Base-by-base conservation (phyloP, 2,888 invertebrate genomes). In the Fragum sueziense region DNA sequence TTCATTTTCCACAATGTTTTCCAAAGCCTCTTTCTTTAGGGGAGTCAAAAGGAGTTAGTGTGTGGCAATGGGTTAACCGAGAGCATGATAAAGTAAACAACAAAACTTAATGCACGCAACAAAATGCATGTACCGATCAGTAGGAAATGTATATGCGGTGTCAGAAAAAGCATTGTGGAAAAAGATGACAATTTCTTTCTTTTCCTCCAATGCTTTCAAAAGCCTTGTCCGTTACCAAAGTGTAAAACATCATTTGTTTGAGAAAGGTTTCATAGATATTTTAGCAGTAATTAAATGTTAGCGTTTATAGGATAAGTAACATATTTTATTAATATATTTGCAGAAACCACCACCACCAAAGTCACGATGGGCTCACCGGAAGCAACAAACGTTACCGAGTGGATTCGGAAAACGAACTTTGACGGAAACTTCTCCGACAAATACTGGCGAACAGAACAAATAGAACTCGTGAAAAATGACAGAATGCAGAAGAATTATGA, bases 401-500 rank as follows among this genome's bases (percentile, higher is more conserved):
- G 29, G 37, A 22, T 81, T n/a, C 47, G 69, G 57, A 22, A 41
- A n/a, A 74, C 82, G 9, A 76, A 76, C 65, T 69, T 77, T 27
- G 82, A 79, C 41, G 52, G 37, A 0, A 34, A 79, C 0, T 82
- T 79, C 37, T 9, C 61, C 11, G 79, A 79, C 34, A 71, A 70
- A 17, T 82, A 72, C 51, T 82, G 82, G 82, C 68, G 74, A 41
- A 62, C 75, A 33, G 65, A 76, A 34, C 31, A 68, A 11, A 47
- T 82, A 4, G 52, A 76, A 11, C n/a, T 75, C 0, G 68, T 82
- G 27, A 33, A 69, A 31, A 79, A 82, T 54, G 52, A 57, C 9
- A 65, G 54, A 69, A 52, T 82, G n/a, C 29, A 65, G 33, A 29
- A 7, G n/a, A 51, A 73, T 27, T 74, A 62, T 54, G 47, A 70